Evolutionary conservation across 2,797 vertebrate genomes (phyloP), one percentile per base, ranked within the genome.

Genomic region (Pseudochirops cupreus): DNA sequence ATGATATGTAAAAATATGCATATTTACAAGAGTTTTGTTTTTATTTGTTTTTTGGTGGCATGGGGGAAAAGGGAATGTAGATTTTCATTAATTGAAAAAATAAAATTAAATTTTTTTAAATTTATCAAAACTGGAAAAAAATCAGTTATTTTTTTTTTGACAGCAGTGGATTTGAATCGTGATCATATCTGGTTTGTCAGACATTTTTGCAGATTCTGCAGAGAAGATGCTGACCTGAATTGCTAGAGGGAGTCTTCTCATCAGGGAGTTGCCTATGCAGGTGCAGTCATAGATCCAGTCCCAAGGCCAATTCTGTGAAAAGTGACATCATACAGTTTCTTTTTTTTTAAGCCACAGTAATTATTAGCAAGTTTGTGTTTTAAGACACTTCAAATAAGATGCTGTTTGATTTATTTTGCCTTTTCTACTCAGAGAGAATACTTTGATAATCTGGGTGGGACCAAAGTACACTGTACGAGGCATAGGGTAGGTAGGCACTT

Each of bases 81-180:
- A n/a, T 67, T 67, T 67, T 74, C 16, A 21, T 74, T n/a, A 74
- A 74, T 39, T 39, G 16, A 74, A 74, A 74, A 74, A n/a, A 74
- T 74, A 39, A 74, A 74, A 74, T 74, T 5, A 39, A 74, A 39
- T 58, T 29, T 13, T 13, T 7, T 58, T 28, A 9, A 59, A 59
- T 59, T 6, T 18, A 12, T 39, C 26, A 67, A 67, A 67, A 67
- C 33, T 67, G 33, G 12, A 67, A 67, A 58, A 58, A 59, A 67
- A 62, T 14, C 31, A 33, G 31, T 67, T 67, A 67, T 46, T 46
- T 99, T 98, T 99, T 99, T 99, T 99, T 99, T 96, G 99, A 99
- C 95, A 99, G 99, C 98, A 99, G 97, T 5, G 99, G 98, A 97
- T 99, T 99, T 98, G 97, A 97, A 99, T 99, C 98, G 99, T 99